phyloP scores from a whole-genome alignment of 2,888 invertebrate species.

The Leptinotarsa juncta region DNA sequence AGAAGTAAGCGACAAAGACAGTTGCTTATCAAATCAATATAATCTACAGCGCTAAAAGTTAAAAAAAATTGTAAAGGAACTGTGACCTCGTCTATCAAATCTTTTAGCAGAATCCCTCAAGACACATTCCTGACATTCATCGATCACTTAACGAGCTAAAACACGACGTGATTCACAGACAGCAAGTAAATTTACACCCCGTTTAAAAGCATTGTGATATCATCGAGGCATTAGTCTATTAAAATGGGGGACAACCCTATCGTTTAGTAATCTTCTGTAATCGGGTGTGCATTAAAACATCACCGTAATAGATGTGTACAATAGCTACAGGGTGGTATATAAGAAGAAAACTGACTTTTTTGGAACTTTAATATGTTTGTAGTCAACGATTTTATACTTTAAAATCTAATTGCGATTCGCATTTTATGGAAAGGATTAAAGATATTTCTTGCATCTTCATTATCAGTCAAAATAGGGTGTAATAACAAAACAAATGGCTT shows the following conservation, averaged over 20 bases:
- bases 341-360: not conserved
- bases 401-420: not conserved
- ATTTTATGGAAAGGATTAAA: too few species aligned
- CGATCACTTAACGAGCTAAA: conserved; percentile 10
- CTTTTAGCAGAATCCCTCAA: not conserved
- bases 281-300: conserved; percentile 63
- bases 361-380: not conserved
- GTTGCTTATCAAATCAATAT: too few species aligned
- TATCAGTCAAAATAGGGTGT: too few species aligned
- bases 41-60: too few species aligned
- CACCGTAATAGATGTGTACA: conserved; percentile 59
- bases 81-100: not conserved
- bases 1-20: too few species aligned
- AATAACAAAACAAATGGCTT: too few species aligned
- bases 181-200: conserved; percentile 52
- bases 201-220: conserved; percentile 56
- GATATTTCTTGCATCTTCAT: too few species aligned
- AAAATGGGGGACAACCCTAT: conserved; percentile 61
- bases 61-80: too few species aligned
- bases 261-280: conserved; percentile 62
- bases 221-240: conserved; percentile 59
- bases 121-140: not conserved
- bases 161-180: conserved; percentile 14
- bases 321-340: conserved; percentile 14
- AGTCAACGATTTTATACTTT: too few species aligned